Conservation (phyloP, 2,113 vertebrate genomes). For the Martes martes region DNA sequence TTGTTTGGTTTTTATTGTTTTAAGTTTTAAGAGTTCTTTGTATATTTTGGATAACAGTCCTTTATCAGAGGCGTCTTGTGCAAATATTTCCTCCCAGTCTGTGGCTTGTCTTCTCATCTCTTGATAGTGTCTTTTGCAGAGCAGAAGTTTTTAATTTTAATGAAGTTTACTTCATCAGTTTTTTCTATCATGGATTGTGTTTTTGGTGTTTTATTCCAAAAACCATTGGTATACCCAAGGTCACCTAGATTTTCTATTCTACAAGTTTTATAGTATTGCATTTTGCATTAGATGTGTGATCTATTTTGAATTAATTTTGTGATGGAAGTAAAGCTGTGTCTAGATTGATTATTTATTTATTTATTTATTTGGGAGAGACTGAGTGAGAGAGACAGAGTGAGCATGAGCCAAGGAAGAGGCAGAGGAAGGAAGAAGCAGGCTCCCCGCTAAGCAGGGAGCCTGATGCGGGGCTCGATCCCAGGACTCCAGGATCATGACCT, state of each 20-base stretch:
- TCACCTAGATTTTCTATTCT: not conserved
- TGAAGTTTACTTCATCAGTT: not conserved
- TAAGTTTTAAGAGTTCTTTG: not conserved
- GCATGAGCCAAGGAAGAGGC: no score
- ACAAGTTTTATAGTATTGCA: not conserved
- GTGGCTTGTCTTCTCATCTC: not conserved
- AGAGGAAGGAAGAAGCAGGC: no score
- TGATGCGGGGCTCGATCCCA: no score
- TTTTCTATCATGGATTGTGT: not conserved
- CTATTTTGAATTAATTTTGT: not conserved
- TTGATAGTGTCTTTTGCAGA: not conserved
- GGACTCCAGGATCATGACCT: no score
- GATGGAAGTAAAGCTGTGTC: not conserved
- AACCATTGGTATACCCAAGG: not conserved
- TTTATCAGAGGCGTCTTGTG: not conserved
- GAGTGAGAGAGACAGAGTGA: no score
- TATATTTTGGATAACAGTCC: not conserved
- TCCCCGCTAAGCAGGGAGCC: no score
- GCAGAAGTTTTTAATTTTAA: not conserved
- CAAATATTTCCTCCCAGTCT: not conserved
- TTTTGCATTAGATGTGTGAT: not conserved
- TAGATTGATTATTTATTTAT: not conserved
- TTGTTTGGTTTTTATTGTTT: not conserved
- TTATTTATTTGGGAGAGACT: no score
- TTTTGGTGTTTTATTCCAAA: not conserved